A percentile compares a stretch with the other conserved stretches of the same genome.
Conservation (phyloP, 2,888 invertebrate species). For the Cantharis lateralis region DNA sequence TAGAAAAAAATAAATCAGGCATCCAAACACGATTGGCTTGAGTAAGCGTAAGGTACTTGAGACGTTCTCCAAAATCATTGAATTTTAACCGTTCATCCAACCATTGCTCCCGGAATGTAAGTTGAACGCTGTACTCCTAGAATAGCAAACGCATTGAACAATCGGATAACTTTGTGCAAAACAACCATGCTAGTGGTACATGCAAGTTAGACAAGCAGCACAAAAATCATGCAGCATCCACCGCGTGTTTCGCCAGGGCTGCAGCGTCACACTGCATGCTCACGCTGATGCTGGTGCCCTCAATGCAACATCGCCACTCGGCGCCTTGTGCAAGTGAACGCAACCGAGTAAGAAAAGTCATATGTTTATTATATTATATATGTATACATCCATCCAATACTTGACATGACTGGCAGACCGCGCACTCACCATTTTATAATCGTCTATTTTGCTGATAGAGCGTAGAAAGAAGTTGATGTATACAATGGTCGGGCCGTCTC, state of each 20-base stretch:
- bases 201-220: conserved; percentile 32
- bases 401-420: conserved; percentile 56
- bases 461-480: conserved; percentile 94
- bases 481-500: conserved; percentile 85
- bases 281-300: conserved; percentile 56
- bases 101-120: conserved; percentile 98
- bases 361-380: conserved; percentile 18
- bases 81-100: conserved; percentile 89
- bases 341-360: conserved; percentile 43
- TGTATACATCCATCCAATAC: conserved; percentile 49
- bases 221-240: conserved; percentile 35
- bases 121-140: conserved; percentile 96
- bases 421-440: conserved; percentile 97
- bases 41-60: conserved; percentile 90
- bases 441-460: conserved; percentile 98
- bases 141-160: conserved; percentile 51
- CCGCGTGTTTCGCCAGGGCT: conserved; percentile 43
- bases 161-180: conserved; percentile 9
- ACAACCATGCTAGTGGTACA: conserved; percentile 32
- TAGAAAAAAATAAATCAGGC: conserved; percentile 97
- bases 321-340: conserved; percentile 49
- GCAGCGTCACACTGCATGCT: conserved; percentile 52
- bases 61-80: conserved; percentile 84
- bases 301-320: conserved; percentile 51
- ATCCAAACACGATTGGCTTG: conserved; percentile 97